phyloP scores from a whole-genome alignment of 2,113 vertebrate genomes.

The Zosterops borbonicus region DNA sequence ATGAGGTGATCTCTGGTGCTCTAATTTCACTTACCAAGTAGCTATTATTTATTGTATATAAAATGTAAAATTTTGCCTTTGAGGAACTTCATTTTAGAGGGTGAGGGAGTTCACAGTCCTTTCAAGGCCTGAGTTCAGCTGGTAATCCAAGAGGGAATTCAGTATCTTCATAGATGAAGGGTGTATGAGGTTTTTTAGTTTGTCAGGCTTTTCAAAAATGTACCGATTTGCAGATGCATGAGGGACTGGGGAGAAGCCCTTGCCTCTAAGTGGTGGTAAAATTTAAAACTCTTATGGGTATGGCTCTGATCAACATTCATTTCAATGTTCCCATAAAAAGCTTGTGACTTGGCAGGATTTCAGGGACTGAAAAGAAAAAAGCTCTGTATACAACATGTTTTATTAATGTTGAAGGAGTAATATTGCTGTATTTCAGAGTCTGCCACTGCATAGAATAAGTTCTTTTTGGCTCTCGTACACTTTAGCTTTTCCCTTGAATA shows the following conservation, averaged over 20 bases:
- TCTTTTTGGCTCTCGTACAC: neutral
- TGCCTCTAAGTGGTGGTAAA: constrained; percentile 19
- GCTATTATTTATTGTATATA: neutral
- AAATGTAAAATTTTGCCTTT: neutral
- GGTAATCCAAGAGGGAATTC: neutral
- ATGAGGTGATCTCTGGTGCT: neutral
- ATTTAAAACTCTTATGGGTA: constrained; percentile 25
- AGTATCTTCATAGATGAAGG: neutral
- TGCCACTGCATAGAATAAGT: neutral
- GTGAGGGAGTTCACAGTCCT: neutral
- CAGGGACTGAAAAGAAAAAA: neutral
- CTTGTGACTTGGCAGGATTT: constrained; percentile 54
- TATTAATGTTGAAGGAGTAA: constrained; percentile 55
- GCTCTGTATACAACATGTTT: constrained; percentile 35
- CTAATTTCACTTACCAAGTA: neutral
- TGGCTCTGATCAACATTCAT: constrained; percentile 44
- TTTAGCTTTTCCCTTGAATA: neutral
- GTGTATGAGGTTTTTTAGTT: neutral
- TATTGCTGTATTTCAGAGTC: constrained; percentile 16
- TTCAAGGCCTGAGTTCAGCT: neutral
- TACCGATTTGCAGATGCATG: neutral
- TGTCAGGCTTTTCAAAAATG: neutral
- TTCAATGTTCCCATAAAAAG: constrained; percentile 42
- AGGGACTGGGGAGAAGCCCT: neutral
- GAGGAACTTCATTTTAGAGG: neutral